These are phyloP conservation scores for Corynorhinus townsendii DNA, from an alignment of 2,113 vertebrate species.

Conservation along the genomic window DNA sequence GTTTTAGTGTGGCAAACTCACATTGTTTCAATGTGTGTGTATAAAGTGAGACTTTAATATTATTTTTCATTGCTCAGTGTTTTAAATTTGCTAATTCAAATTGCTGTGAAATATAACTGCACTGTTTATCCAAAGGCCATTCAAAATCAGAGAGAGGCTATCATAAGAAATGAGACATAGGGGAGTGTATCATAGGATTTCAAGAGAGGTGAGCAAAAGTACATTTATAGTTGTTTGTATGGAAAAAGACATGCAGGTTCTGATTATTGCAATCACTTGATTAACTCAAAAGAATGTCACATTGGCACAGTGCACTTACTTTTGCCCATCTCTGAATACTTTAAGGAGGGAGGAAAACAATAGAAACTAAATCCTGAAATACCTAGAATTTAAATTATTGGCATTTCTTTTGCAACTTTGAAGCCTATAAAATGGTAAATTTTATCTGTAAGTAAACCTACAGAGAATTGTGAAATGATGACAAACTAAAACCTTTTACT, in stretches of 20 bases:
- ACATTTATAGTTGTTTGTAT: not conserved
- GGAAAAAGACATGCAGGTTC: not conserved
- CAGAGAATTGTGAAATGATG: not conserved
- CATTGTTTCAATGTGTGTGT: not conserved
- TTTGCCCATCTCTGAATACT: not conserved
- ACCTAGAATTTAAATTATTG: conserved; percentile 5
- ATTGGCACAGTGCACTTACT: not conserved
- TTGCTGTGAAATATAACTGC: not conserved
- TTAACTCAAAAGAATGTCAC: not conserved
- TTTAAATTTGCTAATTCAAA: conserved; percentile 21
- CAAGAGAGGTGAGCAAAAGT: not conserved
- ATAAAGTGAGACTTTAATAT: not conserved
- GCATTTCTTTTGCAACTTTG: conserved; percentile 20
- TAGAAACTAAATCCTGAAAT: not conserved
- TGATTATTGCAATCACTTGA: not conserved
- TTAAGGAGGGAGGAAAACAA: not conserved
- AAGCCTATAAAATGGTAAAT: not conserved
- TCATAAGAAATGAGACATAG: not conserved
- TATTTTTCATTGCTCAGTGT: not conserved
- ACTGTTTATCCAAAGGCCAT: not conserved
- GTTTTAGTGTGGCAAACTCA: not conserved
- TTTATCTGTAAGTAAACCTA: conserved; percentile 7
- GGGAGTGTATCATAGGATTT: not conserved
- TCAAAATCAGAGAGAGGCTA: not conserved
- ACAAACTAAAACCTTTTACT: not conserved